These are phyloP conservation scores for Neodiprion pinetum DNA, from an alignment of 1,140 invertebrate genomes.

Conservation along the genomic window DNA sequence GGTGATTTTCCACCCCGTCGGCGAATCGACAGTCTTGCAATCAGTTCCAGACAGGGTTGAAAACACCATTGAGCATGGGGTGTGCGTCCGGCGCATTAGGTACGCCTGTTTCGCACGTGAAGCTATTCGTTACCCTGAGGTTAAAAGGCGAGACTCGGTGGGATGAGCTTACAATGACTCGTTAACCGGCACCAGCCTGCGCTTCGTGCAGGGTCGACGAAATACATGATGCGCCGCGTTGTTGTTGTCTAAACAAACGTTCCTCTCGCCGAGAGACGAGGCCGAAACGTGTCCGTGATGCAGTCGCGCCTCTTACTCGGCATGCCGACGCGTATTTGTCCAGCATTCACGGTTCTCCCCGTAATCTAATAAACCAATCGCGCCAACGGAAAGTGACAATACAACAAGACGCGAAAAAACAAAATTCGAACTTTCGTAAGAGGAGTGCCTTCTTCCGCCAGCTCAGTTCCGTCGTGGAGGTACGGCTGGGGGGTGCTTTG, in stretches of 20 bases:
- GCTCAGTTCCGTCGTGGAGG: too few species aligned
- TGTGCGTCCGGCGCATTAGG: neutral
- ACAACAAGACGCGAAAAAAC: too few species aligned
- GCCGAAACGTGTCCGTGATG: neutral
- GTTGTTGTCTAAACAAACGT: neutral
- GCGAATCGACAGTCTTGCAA: neutral
- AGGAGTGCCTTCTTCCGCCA: too few species aligned
- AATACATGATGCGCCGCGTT: neutral
- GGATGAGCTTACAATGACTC: neutral
- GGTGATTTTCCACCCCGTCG: too few species aligned
- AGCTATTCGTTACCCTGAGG: neutral
- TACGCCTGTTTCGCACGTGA: neutral
- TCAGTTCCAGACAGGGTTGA: neutral
- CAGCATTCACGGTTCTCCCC: neutral
- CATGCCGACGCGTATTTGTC: neutral
- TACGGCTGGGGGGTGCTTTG: too few species aligned
- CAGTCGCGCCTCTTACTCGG: neutral
- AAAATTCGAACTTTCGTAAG: too few species aligned
- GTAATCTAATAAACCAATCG: neutral
- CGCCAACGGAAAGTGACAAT: too few species aligned
- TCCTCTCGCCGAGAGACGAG: neutral
- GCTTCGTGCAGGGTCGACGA: neutral
- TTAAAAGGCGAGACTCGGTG: constrained; percentile 1
- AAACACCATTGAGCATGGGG: neutral
- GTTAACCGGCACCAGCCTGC: neutral